Base-by-base conservation (phyloP, 2,888 invertebrate species). In the Ptychoptera albimana region DNA sequence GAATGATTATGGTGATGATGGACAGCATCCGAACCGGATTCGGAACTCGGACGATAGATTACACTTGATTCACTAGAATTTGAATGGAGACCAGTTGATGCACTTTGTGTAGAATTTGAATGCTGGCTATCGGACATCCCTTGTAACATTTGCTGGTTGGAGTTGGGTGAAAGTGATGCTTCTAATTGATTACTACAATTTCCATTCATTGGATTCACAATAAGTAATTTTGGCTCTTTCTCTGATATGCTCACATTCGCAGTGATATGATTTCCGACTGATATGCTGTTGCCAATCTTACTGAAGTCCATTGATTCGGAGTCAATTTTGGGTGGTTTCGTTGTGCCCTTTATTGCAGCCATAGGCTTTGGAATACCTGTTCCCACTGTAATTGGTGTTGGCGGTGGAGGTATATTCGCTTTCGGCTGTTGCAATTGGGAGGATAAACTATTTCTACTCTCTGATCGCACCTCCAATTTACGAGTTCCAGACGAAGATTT, bases 281-380 rank as follows among this genome's bases (percentile, higher is more conserved):
- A 42, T 39, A 42, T 40, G 12, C 23, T 43, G 32, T 15, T 38
- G 14, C 12, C 38, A 8, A 39, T 39, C 16, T 16, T 15, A 64
- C 56, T 64, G 32, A 11, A 32, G 9, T 32, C 32, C n/a, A 32
- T 3, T 32, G 32, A n/a, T 11, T 32, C 32, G 6, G n/a, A 11
- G 4, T 11, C 9, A 32, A n/a, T 32, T 32, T 35, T 42, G 64
- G 54, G 77, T 71, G 65, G 52, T 64, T 89, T 88, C 49, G 81
- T 81, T 16, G 85, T 88, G 50, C 89, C 91, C 69, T 91, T 91
- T 30, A 92, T 85, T 46, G 89, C 85, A 8, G 89, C 88, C 37
- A 88, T 89, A 2, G 91, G 91, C 62, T 91, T 91, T 1, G 91
- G 89, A 53, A 91, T 83, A 13, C 85, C 84, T 7, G 82, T 72